These are phyloP conservation scores for Spisula subtruncata DNA, from an alignment of 2,888 invertebrate species.

Conservation along the genomic window DNA sequence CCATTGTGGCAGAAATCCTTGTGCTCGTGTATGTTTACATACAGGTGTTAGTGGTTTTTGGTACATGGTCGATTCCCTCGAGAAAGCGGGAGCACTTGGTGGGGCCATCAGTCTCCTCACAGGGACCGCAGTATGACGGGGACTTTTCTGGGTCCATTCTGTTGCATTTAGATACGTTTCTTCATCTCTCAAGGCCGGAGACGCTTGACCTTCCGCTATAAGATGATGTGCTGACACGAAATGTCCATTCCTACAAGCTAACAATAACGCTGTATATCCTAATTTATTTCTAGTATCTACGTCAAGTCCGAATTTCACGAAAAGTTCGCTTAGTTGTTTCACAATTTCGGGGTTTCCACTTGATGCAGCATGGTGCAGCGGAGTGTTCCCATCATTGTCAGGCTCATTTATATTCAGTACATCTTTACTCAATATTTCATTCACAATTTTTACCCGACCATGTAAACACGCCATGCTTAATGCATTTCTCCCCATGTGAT, in stretches of 20 bases:
- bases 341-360: conserved; percentile 84
- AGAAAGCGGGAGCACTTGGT: conserved; percentile 72
- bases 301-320: conserved; percentile 82
- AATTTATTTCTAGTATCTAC: conserved; percentile 84
- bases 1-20: conserved; percentile 73
- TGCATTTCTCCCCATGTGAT: conserved; percentile 85
- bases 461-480: conserved; percentile 85
- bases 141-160: conserved; percentile 82
- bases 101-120: conserved; percentile 61
- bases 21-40: conserved; percentile 76
- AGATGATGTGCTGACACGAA: conserved; percentile 84
- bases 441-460: conserved; percentile 81
- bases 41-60: conserved; percentile 73
- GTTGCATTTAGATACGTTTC: conserved; percentile 83
- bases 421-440: conserved; percentile 81
- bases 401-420: conserved; percentile 82
- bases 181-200: conserved; percentile 83
- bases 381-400: conserved; percentile 86
- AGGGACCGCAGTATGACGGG: conserved; percentile 62
- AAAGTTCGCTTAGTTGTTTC: conserved; percentile 73
- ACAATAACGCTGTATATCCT: conserved; percentile 85
- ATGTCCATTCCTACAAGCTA: conserved; percentile 85
- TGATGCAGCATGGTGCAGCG: conserved; percentile 84
- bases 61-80: conserved; percentile 83
- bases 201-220: conserved; percentile 81